Conservation (phyloP, 1,140 invertebrate genomes). For the Drosophila arizonae region DNA sequence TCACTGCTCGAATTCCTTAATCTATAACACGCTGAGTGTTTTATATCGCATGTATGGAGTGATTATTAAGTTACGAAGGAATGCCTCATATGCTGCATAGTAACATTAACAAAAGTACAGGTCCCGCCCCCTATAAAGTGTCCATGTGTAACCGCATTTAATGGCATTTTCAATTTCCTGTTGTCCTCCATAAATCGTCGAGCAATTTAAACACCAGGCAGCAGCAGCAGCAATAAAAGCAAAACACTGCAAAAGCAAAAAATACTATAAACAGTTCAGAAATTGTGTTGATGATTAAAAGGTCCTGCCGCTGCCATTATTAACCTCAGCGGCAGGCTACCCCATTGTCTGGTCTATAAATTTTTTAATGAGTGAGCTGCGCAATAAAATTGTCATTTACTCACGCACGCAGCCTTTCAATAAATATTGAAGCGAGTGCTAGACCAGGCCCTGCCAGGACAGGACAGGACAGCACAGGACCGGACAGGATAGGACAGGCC, state of each 20-base stretch:
- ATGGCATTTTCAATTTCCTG: conserved; percentile 40
- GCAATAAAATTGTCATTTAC: conserved; percentile 43
- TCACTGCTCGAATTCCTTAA: no score
- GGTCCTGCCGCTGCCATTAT: conserved; percentile 10
- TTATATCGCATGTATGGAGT: background rate
- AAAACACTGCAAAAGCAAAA: background rate
- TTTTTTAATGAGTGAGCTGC: conserved; percentile 21
- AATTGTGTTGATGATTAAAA: conserved; percentile 22
- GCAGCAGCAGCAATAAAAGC: conserved; percentile 2
- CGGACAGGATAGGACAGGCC: background rate
- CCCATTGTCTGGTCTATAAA: conserved; percentile 32
- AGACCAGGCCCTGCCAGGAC: background rate
- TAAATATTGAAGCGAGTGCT: conserved; percentile 30
- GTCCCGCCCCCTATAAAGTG: background rate
- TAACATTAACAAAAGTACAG: background rate
- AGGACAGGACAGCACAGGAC: background rate
- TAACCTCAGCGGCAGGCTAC: conserved; percentile 6
- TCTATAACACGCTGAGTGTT: no score
- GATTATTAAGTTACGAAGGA: background rate
- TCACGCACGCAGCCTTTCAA: conserved; percentile 12
- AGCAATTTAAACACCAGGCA: conserved; percentile 13
- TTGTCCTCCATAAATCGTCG: conserved; percentile 22
- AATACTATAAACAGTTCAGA: conserved; percentile 16
- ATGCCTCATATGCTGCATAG: background rate
- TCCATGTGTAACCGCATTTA: conserved; percentile 17